phyloP scores from a whole-genome alignment of 2,888 invertebrate genomes.

The Dendrolimus pini region DNA sequence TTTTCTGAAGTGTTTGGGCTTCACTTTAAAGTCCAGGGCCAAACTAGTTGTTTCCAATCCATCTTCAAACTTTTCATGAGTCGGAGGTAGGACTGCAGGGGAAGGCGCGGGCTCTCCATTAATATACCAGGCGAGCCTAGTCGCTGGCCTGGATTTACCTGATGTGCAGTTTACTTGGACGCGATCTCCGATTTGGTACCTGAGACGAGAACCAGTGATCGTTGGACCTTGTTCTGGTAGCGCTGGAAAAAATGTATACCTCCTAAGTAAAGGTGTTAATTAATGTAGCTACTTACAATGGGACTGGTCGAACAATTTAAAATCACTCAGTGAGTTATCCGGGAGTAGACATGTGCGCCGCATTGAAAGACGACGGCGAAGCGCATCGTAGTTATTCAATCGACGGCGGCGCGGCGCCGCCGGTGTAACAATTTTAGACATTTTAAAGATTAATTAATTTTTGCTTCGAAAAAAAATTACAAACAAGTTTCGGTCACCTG shows the following conservation, averaged over 20 bases:
- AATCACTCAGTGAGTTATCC: too few relatives aligned
- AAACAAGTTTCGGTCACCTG: too few relatives aligned
- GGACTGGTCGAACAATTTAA: too few relatives aligned
- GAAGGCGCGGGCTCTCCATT: slow-evolving; percentile 86
- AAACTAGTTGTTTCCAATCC: slow-evolving; percentile 87
- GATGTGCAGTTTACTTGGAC: slow-evolving; percentile 92
- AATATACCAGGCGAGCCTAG: slow-evolving; percentile 90
- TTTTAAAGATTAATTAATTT: too few relatives aligned
- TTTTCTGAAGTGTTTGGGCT: slow-evolving; percentile 86
- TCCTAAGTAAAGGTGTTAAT: too few relatives aligned
- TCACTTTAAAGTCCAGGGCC: slow-evolving; percentile 88
- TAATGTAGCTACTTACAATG: too few relatives aligned
- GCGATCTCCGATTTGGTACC: slow-evolving; percentile 88
- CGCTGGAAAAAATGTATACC: slow-evolving; percentile 65
- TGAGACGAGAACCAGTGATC: slow-evolving; percentile 86
- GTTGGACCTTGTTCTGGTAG: slow-evolving; percentile 88
- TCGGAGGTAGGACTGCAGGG: slow-evolving; percentile 64
- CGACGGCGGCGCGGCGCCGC: too few relatives aligned
- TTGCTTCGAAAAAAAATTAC: too few relatives aligned
- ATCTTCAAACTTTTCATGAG: slow-evolving; percentile 66
- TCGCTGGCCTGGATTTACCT: slow-evolving; percentile 87
- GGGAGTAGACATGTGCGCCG: too few relatives aligned
- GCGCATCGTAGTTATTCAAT: too few relatives aligned
- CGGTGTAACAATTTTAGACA: too few relatives aligned
- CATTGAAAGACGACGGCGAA: too few relatives aligned